phyloP scores from a whole-genome alignment of 1,140 invertebrate genomes.

The Neuroterus valhalla region DNA sequence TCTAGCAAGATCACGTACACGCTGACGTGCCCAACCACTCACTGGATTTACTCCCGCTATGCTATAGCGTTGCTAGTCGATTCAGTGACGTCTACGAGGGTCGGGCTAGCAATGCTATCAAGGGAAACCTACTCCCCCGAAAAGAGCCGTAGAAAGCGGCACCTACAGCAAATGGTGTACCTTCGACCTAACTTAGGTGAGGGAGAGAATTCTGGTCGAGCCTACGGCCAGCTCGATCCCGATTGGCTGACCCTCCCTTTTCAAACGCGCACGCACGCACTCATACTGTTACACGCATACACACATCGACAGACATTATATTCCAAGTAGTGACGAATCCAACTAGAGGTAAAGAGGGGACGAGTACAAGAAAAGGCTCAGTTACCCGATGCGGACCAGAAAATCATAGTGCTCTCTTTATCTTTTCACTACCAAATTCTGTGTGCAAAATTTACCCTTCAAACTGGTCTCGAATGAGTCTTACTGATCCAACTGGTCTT shows the following conservation, averaged over 20 bases:
- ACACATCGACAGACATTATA: conserved; percentile 5
- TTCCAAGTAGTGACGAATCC: conserved; percentile 25
- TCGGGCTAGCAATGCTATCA: conserved; percentile 29
- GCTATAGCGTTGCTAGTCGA: conserved; percentile 15
- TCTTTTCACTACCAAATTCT: conserved; percentile 1
- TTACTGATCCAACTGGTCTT: no score
- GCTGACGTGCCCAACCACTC: neutral
- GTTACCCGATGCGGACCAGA: conserved; percentile 1
- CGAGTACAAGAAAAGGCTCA: conserved; percentile 24
- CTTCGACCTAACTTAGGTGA: conserved; percentile 28
- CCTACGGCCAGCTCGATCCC: conserved; percentile 25
- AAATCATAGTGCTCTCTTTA: neutral
- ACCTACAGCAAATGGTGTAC: conserved; percentile 30
- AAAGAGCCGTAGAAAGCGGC: conserved; percentile 29
- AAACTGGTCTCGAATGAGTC: no score
- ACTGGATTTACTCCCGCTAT: neutral
- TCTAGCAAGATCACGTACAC: conserved; percentile 7
- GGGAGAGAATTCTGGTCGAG: conserved; percentile 13
- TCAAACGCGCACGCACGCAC: conserved; percentile 27
- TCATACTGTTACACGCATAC: conserved; percentile 5
- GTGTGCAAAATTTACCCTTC: neutral
- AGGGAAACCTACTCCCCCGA: conserved; percentile 26
- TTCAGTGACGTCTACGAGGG: conserved; percentile 17
- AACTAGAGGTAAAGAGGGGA: conserved; percentile 21
- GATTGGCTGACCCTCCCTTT: conserved; percentile 29